Evolutionary conservation across 2,797 vertebrate species (phyloP), one percentile per base, ranked within the genome.

Genomic region (Bradypodion ventrale): DNA sequence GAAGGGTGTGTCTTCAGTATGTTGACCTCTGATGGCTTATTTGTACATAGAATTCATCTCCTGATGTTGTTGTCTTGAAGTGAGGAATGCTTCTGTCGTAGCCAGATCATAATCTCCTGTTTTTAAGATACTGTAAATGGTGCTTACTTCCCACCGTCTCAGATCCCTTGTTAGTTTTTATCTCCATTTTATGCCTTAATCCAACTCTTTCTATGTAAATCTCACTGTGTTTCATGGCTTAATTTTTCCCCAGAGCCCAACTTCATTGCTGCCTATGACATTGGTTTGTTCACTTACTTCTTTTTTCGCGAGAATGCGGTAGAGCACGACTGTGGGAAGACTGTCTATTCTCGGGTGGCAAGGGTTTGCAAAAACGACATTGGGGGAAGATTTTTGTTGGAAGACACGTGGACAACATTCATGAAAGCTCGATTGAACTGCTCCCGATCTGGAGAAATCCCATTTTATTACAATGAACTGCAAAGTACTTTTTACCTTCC

Each of bases 331-430:
- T 99, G 98, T 8, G 98, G 98, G 12, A 98, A 98, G 94, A 98
- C 98, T 0, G 98, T 99, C 60, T 99, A 98, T 88, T 99, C 98
- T 8, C 97, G 98, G 0, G 98, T 99, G 93, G 98, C 98, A 1
- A 96, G 98, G 0, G 98, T 99, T 90, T 99, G 98, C 91, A 99
- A 99, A 96, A 99, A 99, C 2, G 98, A 99, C 85, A 96, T 99
- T 0, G 98, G 98, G 1, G 98, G 98, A 0, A 97, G 98, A 1
- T 99, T 99, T 87, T 95, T 99, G 90, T 96, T 99, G 93, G 98
- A 99, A 94, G 98, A 99, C 95, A 99, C 98, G 0, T 99, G 98
- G 98, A 99, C 98, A 84, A 99, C 98, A 0, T 99, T 99, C 94
- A 99, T 98, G 97, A 99, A 99, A 94, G 98, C 98, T 15, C 92